phyloP scores from a whole-genome alignment of 2,888 invertebrate species.

The Chironomus tentans region DNA sequence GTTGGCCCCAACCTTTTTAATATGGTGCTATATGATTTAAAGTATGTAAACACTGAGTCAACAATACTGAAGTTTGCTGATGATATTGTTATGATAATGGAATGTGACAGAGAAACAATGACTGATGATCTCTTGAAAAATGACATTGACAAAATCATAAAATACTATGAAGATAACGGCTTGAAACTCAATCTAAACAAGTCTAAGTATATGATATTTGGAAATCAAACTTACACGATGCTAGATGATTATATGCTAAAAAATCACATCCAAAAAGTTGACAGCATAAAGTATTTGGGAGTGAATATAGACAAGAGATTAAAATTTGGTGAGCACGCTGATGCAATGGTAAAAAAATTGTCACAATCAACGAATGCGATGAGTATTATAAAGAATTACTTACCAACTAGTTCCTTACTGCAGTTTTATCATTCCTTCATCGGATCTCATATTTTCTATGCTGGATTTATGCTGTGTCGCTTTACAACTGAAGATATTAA shows the following conservation, averaged over 20 bases:
- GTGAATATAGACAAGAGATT: background rate
- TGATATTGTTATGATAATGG: background rate
- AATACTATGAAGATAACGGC: background rate
- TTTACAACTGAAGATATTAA: background rate
- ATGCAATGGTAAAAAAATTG: background rate
- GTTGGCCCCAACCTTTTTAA: background rate
- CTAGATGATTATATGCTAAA: background rate
- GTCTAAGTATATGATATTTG: background rate
- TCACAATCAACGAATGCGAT: background rate
- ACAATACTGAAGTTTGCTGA: background rate
- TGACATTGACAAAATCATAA: background rate
- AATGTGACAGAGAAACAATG: background rate
- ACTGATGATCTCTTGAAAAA: background rate
- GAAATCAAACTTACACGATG: background rate
- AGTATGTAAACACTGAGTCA: background rate
- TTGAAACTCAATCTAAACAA: background rate
- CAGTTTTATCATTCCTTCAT: background rate
- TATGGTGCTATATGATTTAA: background rate
- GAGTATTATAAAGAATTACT: background rate
- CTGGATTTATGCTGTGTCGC: background rate
- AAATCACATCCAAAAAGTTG: background rate
- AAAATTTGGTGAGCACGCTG: background rate
- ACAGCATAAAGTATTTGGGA: background rate
- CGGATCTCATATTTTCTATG: background rate
- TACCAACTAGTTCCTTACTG: background rate